phyloP scores from a whole-genome alignment of 2,888 invertebrate species.

The Agriopis aurantiaria region DNA sequence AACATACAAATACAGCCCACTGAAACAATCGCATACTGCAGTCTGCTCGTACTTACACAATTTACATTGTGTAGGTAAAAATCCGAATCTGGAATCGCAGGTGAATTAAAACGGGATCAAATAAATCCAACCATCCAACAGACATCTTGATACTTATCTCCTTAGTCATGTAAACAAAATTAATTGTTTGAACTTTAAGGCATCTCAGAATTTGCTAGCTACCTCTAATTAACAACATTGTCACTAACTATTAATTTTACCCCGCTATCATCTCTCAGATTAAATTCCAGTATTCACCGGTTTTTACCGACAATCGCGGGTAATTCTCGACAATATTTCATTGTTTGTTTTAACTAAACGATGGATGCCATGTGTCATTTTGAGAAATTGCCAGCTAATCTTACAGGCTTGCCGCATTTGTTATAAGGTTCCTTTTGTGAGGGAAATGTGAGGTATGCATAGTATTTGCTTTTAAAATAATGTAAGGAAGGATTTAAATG shows the following conservation, averaged over 20 bases:
- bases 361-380: constrained; percentile 57
- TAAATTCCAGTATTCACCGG: constrained; percentile 39
- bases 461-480: constrained; percentile 44
- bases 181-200: constrained; percentile 29
- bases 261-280: constrained; percentile 41
- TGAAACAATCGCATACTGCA: too few relatives aligned
- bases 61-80: background rate
- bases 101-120: background rate
- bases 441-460: constrained; percentile 45
- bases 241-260: constrained; percentile 40
- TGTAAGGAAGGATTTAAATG: constrained; percentile 6
- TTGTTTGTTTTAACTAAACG: constrained; percentile 49
- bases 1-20: too few relatives aligned
- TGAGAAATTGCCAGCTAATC: constrained; percentile 54
- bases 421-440: constrained; percentile 47
- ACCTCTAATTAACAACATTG: constrained; percentile 41
- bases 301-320: constrained; percentile 26
- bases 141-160: constrained; percentile 2
- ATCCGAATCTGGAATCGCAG: background rate
- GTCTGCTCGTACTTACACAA: too few relatives aligned
- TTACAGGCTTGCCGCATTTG: constrained; percentile 51
- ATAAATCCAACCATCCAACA: constrained; percentile 5
- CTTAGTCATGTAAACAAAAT: constrained; percentile 26
- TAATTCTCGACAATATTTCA: constrained; percentile 36
- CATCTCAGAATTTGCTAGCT: constrained; percentile 31